phyloP scores from a whole-genome alignment of 2,888 invertebrate genomes.

The Chrysotoxum bicinctum region DNA sequence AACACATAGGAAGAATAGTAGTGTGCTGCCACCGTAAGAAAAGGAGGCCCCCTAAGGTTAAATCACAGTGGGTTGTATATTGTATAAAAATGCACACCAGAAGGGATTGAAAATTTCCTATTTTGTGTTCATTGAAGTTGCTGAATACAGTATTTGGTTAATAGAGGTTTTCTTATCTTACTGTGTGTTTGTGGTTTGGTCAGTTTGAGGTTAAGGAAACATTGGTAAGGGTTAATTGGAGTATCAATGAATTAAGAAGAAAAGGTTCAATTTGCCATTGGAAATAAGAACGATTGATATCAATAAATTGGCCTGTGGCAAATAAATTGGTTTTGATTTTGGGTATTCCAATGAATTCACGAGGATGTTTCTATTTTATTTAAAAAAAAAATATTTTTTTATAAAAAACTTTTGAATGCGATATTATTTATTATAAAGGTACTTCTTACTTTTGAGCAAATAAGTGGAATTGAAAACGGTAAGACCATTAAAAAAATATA shows the following conservation, averaged over 20 bases:
- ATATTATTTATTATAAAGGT: too few relatives aligned
- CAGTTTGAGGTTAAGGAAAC: slow-evolving; percentile 9
- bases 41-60: background rate
- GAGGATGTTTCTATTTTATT: too few relatives aligned
- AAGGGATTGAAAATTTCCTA: background rate
- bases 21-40: background rate
- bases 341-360: background rate
- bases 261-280: slow-evolving; percentile 13
- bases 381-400: too few relatives aligned
- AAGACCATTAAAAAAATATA: too few relatives aligned
- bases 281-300: background rate
- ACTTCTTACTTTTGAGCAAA: too few relatives aligned
- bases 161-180: background rate
- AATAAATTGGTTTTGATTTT: background rate
- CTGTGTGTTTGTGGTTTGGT: background rate
- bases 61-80: background rate
- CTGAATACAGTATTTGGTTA: background rate
- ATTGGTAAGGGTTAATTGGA: background rate
- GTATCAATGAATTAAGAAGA: slow-evolving; percentile 9
- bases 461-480: too few relatives aligned
- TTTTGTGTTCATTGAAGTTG: background rate
- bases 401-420: too few relatives aligned
- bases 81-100: background rate
- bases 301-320: background rate
- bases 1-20: background rate